These are phyloP conservation scores for Hyles vespertilio DNA, from an alignment of 1,140 invertebrate genomes.

Conservation along the genomic window DNA sequence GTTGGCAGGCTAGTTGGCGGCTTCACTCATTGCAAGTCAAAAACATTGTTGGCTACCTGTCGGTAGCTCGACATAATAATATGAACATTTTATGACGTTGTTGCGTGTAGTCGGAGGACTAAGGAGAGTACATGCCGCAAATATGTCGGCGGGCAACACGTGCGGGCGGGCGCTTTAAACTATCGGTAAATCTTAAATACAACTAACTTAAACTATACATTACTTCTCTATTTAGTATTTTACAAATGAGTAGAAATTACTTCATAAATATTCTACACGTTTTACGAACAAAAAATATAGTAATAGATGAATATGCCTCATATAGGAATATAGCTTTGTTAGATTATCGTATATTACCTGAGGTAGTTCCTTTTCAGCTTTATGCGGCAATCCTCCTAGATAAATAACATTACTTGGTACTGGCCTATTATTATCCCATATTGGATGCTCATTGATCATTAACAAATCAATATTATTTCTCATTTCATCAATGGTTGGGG, in stretches of 20 bases:
- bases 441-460: slow-evolving; percentile 71
- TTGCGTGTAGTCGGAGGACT: too few species aligned
- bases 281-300: background rate
- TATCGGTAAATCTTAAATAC: background rate
- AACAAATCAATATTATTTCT: slow-evolving; percentile 70
- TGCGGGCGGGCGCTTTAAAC: too few species aligned
- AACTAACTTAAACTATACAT: background rate
- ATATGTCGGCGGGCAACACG: too few species aligned
- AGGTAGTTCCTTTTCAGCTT: slow-evolving; percentile 46
- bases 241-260: background rate
- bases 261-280: background rate
- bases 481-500: slow-evolving; percentile 56
- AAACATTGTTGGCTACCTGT: too few species aligned
- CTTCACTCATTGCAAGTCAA: too few species aligned
- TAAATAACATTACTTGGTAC: slow-evolving; percentile 74
- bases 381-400: slow-evolving; percentile 77
- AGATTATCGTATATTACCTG: slow-evolving; percentile 35
- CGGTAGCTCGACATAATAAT: too few species aligned
- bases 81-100: too few species aligned
- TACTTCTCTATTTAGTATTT: background rate
- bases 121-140: too few species aligned
- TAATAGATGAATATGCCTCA: background rate
- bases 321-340: background rate
- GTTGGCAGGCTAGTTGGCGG: too few species aligned
- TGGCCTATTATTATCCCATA: slow-evolving; percentile 61